Conservation (phyloP, 1,140 invertebrate genomes). For the Drosophila kurseongensis region DNA sequence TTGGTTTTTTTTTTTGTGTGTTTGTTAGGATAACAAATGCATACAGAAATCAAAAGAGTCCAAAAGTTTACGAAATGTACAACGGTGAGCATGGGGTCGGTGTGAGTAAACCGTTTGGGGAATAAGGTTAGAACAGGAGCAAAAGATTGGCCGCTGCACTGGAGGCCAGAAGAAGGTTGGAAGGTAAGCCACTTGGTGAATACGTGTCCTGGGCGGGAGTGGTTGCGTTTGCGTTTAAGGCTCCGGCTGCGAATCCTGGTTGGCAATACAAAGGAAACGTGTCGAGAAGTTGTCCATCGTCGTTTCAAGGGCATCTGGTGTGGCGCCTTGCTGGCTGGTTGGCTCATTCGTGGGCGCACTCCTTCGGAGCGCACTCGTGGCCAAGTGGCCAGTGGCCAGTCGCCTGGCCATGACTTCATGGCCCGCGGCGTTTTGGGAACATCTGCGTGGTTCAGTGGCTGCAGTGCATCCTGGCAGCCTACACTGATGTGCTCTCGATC, state of each 20-base stretch:
- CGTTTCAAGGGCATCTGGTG: constrained; percentile 4
- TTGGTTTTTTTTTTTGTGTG: constrained; percentile 1
- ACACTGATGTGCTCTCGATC: constrained; percentile 9
- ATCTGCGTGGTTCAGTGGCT: background rate
- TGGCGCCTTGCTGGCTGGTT: constrained; percentile 5
- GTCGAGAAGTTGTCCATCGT: constrained; percentile 17
- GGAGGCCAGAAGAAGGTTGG: constrained; percentile 25
- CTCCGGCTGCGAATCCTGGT: constrained; percentile 6
- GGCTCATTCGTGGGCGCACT: constrained; percentile 5
- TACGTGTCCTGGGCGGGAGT: constrained; percentile 10
- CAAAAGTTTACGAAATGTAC: constrained; percentile 29
- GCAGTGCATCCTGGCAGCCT: constrained; percentile 12
- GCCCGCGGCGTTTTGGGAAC: constrained; percentile 9
- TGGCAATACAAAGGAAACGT: constrained; percentile 4
- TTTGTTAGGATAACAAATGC: constrained; percentile 36
- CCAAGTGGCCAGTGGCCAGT: constrained; percentile 1
- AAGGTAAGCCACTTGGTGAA: constrained; percentile 32
- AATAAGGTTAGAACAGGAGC: constrained; percentile 24
- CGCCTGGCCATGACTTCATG: constrained; percentile 7
- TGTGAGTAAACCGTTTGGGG: constrained; percentile 19
- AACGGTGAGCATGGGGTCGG: constrained; percentile 30
- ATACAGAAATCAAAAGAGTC: constrained; percentile 35
- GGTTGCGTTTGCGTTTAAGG: constrained; percentile 5
- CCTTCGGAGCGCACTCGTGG: constrained; percentile 17
- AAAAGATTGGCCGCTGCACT: constrained; percentile 11